A percentile compares a stretch with the other conserved stretches of the same genome.
Conservation (phyloP, 2,888 invertebrate genomes). For the Pyralis farinalis region DNA sequence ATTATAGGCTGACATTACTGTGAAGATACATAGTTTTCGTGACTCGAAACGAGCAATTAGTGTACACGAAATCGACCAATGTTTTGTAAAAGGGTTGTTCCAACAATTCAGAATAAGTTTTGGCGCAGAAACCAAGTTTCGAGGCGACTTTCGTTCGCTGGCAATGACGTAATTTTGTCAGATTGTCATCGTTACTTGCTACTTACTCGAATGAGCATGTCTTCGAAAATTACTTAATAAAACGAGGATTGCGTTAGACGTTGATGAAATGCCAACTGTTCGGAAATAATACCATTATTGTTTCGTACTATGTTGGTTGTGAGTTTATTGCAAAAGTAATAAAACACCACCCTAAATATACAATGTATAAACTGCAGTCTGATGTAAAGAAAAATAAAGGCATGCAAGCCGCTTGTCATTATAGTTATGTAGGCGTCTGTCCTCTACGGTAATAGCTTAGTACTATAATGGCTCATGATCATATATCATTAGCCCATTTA, state of each 20-base stretch:
- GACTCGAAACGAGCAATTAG: constrained; percentile 8
- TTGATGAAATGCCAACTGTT: not conserved
- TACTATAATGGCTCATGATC: too few species aligned
- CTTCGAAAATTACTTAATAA: not conserved
- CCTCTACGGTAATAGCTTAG: too few species aligned
- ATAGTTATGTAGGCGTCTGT: too few species aligned
- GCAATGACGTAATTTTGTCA: constrained; percentile 4
- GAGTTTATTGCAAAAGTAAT: constrained; percentile 5
- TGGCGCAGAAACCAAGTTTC: constrained; percentile 1
- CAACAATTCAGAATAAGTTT: constrained; percentile 6
- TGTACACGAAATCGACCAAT: constrained; percentile 4
- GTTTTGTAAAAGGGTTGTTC: constrained; percentile 8
- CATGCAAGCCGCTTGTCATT: too few species aligned
- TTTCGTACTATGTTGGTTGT: not conserved
- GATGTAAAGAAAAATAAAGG: too few species aligned
- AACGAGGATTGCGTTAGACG: not conserved
- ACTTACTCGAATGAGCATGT: not conserved
- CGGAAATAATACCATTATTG: constrained; percentile 1
- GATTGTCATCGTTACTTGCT: not conserved
- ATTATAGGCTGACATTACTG: constrained; percentile 8
- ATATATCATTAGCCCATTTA: too few species aligned
- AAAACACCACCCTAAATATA: constrained; percentile 7
- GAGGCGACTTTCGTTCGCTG: constrained; percentile 1
- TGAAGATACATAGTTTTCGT: constrained; percentile 8
- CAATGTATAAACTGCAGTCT: too few species aligned